Conservation (phyloP, 2,113 vertebrate species). For the Ariopsis seemanni region DNA sequence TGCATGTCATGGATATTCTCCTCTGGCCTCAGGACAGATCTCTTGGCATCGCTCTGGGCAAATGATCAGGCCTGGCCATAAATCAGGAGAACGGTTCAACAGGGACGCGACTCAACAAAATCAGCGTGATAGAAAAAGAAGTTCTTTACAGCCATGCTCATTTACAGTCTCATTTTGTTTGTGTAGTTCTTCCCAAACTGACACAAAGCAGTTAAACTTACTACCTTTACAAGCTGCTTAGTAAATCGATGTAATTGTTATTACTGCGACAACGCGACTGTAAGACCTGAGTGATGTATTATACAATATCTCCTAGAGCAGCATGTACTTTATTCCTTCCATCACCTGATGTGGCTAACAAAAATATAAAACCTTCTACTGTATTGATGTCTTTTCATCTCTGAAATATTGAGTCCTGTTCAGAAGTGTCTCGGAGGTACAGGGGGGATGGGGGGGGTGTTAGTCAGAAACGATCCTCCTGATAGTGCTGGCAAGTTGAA, state of each 20-base stretch:
- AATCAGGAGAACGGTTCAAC: slow-evolving; percentile 1
- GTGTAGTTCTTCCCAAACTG: neutral
- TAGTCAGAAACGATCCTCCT: neutral
- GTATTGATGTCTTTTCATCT: neutral
- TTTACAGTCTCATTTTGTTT: neutral
- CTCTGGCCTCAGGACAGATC: neutral
- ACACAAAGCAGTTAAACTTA: neutral
- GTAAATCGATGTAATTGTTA: neutral
- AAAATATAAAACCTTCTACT: neutral
- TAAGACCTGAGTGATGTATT: neutral
- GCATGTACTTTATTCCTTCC: neutral
- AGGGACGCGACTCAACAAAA: neutral
- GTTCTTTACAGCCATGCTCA: neutral
- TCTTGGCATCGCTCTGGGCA: neutral
- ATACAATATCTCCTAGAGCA: too few species aligned
- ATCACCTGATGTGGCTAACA: neutral
- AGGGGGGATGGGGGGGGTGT: neutral
- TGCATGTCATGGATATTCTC: neutral
- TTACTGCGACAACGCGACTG: neutral
- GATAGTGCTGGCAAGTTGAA: neutral
- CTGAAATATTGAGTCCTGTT: neutral
- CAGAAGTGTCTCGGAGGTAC: neutral
- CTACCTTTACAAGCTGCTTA: neutral
- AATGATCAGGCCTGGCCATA: neutral
- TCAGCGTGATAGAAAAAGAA: neutral